Conservation (phyloP, 2,113 vertebrate genomes). For the Gallinago media region DNA sequence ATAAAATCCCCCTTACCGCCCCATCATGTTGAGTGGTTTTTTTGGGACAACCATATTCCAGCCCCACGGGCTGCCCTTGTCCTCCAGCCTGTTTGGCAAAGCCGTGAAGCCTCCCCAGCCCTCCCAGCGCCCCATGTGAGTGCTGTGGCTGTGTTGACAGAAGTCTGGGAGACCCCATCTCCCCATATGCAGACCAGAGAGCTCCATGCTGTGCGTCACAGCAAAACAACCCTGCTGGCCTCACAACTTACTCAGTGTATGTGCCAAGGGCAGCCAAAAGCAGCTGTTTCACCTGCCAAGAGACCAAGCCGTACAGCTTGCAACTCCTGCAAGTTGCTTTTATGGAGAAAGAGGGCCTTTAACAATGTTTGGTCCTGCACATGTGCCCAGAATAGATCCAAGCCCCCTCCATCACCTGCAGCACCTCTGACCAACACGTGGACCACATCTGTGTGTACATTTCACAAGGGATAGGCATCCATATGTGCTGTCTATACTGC, state of each 20-base stretch:
- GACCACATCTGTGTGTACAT: not conserved
- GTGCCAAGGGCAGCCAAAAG: not conserved
- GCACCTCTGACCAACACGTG: rapidly evolving
- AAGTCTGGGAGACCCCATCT: not conserved
- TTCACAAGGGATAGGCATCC: not conserved
- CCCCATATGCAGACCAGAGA: not conserved
- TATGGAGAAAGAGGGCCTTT: not conserved
- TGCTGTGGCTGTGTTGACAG: not conserved
- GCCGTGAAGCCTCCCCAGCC: not conserved
- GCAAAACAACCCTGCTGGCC: rapidly evolving
- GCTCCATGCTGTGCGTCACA: not conserved
- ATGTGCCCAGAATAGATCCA: not conserved
- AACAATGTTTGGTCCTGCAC: rapidly evolving
- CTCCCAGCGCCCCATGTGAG: rapidly evolving
- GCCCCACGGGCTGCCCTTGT: not conserved
- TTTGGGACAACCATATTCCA: not conserved
- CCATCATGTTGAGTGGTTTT: not conserved
- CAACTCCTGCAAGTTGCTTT: not conserved
- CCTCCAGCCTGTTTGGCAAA: not conserved
- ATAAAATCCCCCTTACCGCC: not conserved
- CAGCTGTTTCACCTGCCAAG: not conserved
- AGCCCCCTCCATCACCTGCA: not conserved
- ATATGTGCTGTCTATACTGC: not conserved
- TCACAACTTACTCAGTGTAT: not conserved
- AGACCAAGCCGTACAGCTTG: rapidly evolving